Base-by-base conservation (phyloP, 2,797 vertebrate genomes). In the Spatula versicolor region DNA sequence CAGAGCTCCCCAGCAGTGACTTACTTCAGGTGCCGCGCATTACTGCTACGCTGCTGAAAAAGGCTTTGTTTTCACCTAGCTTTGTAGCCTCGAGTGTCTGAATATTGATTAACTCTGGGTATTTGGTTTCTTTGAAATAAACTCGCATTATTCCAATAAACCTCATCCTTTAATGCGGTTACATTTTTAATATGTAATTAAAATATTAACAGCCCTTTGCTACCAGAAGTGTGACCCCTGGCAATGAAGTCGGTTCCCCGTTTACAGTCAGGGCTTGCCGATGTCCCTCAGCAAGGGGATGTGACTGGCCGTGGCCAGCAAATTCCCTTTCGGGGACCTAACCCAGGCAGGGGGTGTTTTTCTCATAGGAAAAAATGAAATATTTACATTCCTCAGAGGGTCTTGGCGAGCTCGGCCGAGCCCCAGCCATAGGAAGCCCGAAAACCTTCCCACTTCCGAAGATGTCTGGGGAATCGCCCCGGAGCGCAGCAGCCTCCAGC, bases 1-100 rank as follows among this genome's bases (percentile, higher is more conserved):
- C 95, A 90, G 92, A 94, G 94, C 91, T 96, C 89, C 64, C 96
- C 91, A 33, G 95, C 93, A 91, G 97, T 43, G 96, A 73, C 91
- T 96, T 81, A 83, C 88, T 97, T 97, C 96, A 96, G 97, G 97
- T 96, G 92, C 92, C 7, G 63, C 85, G 31, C 68, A 23, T 93
- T 92, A 56, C 79, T 81, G 74, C 74, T 93, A 37, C 26, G 78
- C 90, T 91, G 56, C 83, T 78, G 86, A 64, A 94, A 92, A 92
- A 85, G 55, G 79, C 96, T 95, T 96, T 96, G 95, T 95, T 92
- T 93, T 89, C 94, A 37, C 62, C 81, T 69, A 58, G 56, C 86
- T 92, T 94, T 58, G 67, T 75, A 56, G 94, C 97, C 94, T 83
- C 63, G 28, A 94, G 95, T 91, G 87, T 83, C 93, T 92, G 95